These are phyloP conservation scores for Limnodromus scolopaceus DNA, from an alignment of 2,797 vertebrate genomes.

Conservation along the genomic window DNA sequence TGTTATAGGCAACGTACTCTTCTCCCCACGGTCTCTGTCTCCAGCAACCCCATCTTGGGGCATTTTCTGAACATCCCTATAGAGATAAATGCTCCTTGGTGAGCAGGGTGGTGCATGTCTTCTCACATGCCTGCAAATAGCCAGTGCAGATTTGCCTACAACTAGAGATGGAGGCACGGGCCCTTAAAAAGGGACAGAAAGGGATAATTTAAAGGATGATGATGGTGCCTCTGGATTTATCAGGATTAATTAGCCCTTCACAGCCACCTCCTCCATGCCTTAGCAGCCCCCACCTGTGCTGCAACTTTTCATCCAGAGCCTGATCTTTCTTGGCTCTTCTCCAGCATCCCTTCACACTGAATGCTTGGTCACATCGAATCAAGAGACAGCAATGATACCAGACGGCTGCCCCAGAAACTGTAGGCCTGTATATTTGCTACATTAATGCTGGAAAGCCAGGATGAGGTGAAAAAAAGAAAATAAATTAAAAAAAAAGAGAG, in stretches of 20 bases:
- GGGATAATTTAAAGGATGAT: background rate
- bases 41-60: background rate
- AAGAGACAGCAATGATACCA: background rate
- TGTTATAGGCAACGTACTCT: background rate
- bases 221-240: background rate
- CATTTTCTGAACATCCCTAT: background rate
- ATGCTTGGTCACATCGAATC: background rate
- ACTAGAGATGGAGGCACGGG: background rate
- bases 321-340: background rate
- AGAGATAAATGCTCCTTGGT: background rate
- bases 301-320: background rate
- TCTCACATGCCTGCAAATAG: background rate
- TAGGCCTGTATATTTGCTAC: background rate
- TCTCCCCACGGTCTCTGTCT: background rate
- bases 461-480: rapidly evolving
- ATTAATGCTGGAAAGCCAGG: background rate
- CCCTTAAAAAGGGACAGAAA: background rate
- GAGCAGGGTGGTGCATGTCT: rapidly evolving
- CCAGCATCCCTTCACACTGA: background rate
- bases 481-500: rapidly evolving
- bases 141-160: background rate
- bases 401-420: background rate
- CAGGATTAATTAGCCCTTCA: background rate
- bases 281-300: background rate
- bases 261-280: background rate